A percentile compares a stretch with the other conserved stretches of the same genome.
These are phyloP conservation scores for Subanguina moxae DNA, from an alignment of 1,140 invertebrate genomes.

Conservation along the genomic window DNA sequence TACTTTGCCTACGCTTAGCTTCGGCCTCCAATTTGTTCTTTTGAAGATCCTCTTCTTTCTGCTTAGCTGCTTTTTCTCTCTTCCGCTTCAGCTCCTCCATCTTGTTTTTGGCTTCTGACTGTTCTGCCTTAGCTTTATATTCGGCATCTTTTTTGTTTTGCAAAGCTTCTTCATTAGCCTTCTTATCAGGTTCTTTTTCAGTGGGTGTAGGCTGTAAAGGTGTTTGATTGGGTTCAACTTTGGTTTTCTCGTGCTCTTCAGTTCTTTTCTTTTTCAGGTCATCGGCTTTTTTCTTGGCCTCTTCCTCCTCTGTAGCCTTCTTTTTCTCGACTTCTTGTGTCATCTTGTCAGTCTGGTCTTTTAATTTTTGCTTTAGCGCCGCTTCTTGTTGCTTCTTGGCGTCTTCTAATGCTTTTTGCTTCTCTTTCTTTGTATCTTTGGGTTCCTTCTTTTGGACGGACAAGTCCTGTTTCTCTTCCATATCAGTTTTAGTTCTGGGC, in stretches of 20 bases:
- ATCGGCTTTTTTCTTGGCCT: conserved; percentile 4
- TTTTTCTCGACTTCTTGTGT: conserved; percentile 8
- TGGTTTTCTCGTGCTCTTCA: conserved; percentile 3
- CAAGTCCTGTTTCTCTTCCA: background rate
- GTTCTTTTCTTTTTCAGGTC: background rate
- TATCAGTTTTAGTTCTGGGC: background rate
- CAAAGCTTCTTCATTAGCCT: background rate
- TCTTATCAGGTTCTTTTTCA: too few relatives aligned
- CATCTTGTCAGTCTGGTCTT: conserved; percentile 7
- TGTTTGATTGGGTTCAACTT: background rate
- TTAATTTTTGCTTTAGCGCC: background rate
- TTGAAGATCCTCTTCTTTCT: conserved; percentile 14
- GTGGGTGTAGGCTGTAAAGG: too few relatives aligned
- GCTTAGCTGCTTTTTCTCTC: conserved; percentile 8
- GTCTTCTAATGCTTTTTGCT: background rate
- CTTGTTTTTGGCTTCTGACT: background rate
- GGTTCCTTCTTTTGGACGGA: background rate
- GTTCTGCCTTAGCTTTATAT: background rate
- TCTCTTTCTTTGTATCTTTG: conserved; percentile 16
- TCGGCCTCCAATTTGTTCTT: conserved; percentile 10
- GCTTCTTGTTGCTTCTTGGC: background rate
- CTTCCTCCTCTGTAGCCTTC: conserved; percentile 14
- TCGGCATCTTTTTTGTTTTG: conserved; percentile 1
- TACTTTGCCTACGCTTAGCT: background rate
- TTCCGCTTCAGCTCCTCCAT: background rate